phyloP scores from a whole-genome alignment of 2,113 vertebrate genomes.

The Phalacrocorax carbo region DNA sequence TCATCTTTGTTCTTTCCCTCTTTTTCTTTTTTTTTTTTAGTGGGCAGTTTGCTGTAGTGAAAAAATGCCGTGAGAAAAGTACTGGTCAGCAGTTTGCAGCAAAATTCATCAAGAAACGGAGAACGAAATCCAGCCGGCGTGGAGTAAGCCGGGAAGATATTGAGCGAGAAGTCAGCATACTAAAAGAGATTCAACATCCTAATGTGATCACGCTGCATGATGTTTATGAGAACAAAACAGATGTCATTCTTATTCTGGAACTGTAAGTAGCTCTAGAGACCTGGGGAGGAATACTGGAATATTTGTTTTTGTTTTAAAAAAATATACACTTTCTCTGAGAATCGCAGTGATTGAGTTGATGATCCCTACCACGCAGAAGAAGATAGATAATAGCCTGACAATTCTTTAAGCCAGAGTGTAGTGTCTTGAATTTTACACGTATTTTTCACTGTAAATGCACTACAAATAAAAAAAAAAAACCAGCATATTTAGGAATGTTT shows the following conservation, averaged over 20 bases:
- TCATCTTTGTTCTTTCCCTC: neutral
- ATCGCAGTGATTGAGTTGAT: neutral
- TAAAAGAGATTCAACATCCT: conserved; percentile 93
- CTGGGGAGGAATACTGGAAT: neutral
- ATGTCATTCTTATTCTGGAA: conserved; percentile 96
- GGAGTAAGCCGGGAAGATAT: conserved; percentile 94
- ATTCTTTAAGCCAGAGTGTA: neutral
- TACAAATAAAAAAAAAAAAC: neutral
- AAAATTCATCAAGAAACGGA: conserved; percentile 96
- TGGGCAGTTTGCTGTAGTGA: conserved; percentile 94
- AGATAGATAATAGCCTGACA: neutral
- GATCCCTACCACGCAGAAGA: neutral
- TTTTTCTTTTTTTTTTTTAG: conserved; percentile 51
- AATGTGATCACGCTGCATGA: conserved; percentile 94
- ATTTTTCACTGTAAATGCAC: neutral
- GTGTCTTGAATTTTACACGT: neutral
- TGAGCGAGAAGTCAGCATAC: conserved; percentile 92
- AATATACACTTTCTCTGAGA: neutral
- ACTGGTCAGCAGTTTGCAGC: conserved; percentile 87
- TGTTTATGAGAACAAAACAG: conserved; percentile 94
- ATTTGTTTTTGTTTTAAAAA: neutral
- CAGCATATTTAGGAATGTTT: neutral
- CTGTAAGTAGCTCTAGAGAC: conserved; percentile 84
- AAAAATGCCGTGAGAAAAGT: conserved; percentile 88
- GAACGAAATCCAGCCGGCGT: conserved; percentile 90